Conservation (phyloP, 2,797 vertebrate species). For the Scomberomorus guttatus region DNA sequence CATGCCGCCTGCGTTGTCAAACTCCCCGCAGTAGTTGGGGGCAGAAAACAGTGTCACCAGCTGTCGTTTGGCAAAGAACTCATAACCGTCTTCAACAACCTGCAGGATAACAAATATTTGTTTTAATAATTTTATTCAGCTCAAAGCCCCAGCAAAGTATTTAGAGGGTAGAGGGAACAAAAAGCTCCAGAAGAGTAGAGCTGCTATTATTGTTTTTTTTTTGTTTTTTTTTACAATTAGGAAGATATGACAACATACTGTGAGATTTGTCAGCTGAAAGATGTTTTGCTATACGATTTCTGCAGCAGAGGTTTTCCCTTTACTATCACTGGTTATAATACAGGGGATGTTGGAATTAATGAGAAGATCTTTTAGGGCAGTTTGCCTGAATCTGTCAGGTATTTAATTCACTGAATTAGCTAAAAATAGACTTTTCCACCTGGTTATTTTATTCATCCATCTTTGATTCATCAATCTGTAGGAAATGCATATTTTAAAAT, state of each 20-base stretch:
- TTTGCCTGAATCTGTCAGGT: not conserved
- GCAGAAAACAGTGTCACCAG: conserved; percentile 95
- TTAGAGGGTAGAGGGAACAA: too few relatives aligned
- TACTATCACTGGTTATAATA: too few relatives aligned
- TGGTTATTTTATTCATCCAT: not conserved
- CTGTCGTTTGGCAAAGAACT: conserved; percentile 96
- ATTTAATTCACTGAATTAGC: not conserved
- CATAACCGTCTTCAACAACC: conserved; percentile 96
- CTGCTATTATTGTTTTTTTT: too few relatives aligned
- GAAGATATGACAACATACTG: too few relatives aligned
- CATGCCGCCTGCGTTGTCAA: conserved; percentile 96
- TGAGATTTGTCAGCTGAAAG: too few relatives aligned
- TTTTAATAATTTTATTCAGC: not conserved
- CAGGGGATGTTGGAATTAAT: too few relatives aligned
- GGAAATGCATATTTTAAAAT: not conserved
- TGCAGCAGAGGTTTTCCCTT: too few relatives aligned
- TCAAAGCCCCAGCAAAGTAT: not conserved
- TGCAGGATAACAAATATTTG: conserved; percentile 57
- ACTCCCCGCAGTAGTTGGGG: conserved; percentile 95
- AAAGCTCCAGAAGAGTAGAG: too few relatives aligned
- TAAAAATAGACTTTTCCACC: not conserved
- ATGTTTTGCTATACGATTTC: too few relatives aligned
- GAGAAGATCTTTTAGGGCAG: too few relatives aligned
- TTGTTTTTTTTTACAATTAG: too few relatives aligned
- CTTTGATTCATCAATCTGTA: not conserved